Percentiles rank a stretch among this genome's conserved stretches.
These are phyloP conservation scores for Megaustenia siamemsis DNA, from an alignment of 2,888 invertebrate species.

Conservation along the genomic window DNA sequence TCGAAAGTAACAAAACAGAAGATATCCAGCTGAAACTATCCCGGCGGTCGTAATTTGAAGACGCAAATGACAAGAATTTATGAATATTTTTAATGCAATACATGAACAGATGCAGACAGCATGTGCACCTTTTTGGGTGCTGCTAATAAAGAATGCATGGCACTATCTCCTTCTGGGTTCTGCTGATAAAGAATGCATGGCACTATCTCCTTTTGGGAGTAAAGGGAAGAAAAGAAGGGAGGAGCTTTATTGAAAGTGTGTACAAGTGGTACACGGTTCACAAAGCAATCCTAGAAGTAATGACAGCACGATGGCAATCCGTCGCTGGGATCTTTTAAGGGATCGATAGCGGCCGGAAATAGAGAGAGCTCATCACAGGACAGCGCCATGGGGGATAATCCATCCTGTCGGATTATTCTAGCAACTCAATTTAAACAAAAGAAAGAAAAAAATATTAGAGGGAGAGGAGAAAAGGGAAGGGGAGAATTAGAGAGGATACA, in stretches of 20 bases:
- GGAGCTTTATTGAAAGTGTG: slow-evolving; percentile 23
- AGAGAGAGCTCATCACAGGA: slow-evolving; percentile 44
- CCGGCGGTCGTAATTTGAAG: no score
- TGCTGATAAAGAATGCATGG: not conserved
- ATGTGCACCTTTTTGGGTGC: no score
- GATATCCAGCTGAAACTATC: no score
- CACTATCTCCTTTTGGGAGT: not conserved
- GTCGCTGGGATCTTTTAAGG: slow-evolving; percentile 9
- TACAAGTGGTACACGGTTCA: slow-evolving; percentile 35
- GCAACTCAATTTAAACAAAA: slow-evolving; percentile 36
- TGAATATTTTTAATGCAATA: no score
- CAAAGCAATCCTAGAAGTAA: slow-evolving; percentile 42
- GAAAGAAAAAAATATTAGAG: slow-evolving; percentile 31
- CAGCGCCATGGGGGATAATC: slow-evolving; percentile 49
- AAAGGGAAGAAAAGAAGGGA: not conserved
- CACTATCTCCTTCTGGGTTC: no score
- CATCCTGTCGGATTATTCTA: slow-evolving; percentile 45
- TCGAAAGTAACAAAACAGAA: no score
- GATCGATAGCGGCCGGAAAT: slow-evolving; percentile 42
- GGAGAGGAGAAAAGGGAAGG: not conserved
- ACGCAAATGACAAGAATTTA: no score
- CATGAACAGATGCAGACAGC: no score
- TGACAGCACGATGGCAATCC: not conserved
- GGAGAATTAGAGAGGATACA: no score
- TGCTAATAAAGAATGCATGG: not conserved